Percentiles rank a stretch among this genome's conserved stretches.
These are phyloP conservation scores for Parasteatoda tepidariorum DNA, from an alignment of 1,140 invertebrate species.

Conservation along the genomic window DNA sequence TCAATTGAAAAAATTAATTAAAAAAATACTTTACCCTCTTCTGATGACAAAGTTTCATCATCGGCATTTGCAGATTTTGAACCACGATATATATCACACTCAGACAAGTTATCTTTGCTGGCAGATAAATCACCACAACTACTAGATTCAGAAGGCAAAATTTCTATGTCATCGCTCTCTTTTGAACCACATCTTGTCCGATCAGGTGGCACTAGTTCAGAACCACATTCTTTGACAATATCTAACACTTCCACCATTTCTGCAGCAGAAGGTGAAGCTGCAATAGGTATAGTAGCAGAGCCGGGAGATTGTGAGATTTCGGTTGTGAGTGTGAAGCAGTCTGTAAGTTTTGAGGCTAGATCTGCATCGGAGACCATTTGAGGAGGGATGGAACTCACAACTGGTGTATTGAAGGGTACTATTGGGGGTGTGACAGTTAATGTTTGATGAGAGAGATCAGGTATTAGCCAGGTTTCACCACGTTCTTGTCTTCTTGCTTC, in stretches of 20 bases:
- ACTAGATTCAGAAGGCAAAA: slow-evolving; percentile 3
- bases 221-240: neutral
- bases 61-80: neutral
- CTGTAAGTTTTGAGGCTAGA: slow-evolving; percentile 1
- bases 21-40: slow-evolving; percentile 48
- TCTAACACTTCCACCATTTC: neutral
- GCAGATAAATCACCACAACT: neutral
- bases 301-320: neutral
- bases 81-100: slow-evolving; percentile 36
- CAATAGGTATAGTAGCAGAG: neutral
- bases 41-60: slow-evolving; percentile 1
- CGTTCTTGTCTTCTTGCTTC: slow-evolving; percentile 30
- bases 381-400: neutral
- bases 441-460: slow-evolving; percentile 1
- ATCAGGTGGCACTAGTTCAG: neutral
- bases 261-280: neutral
- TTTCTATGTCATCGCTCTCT: slow-evolving; percentile 47
- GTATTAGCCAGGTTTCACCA: slow-evolving; percentile 42
- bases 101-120: slow-evolving; percentile 15
- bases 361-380: neutral
- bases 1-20: too few relatives aligned
- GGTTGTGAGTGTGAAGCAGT: too few relatives aligned
- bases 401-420: slow-evolving; percentile 34
- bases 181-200: neutral
- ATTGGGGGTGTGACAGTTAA: neutral